These are phyloP conservation scores for Chloroceryle aenea DNA, from an alignment of 2,113 vertebrate genomes.

Conservation along the genomic window DNA sequence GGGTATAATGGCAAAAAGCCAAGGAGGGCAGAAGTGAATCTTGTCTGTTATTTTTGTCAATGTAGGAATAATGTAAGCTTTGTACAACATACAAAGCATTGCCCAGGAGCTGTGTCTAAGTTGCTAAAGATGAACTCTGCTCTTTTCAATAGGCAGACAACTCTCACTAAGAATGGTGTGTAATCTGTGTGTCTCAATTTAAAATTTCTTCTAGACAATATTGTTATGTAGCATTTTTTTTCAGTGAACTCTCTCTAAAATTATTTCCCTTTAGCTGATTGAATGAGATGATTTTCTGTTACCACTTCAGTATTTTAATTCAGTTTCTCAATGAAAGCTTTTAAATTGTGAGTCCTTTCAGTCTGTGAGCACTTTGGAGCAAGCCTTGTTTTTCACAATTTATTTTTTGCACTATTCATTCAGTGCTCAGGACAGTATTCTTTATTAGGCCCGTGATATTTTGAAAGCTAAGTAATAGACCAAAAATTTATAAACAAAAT, in stretches of 20 bases:
- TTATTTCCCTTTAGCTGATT: not conserved
- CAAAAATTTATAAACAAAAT: not conserved
- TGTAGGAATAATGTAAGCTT: conserved; percentile 31
- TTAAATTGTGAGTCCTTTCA: not conserved
- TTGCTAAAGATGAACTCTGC: not conserved
- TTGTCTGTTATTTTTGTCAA: conserved; percentile 32
- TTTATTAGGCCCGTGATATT: not conserved
- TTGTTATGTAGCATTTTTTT: not conserved
- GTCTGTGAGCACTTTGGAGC: not conserved
- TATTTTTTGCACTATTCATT: not conserved
- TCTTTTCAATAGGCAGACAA: not conserved
- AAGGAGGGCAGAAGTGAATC: not conserved
- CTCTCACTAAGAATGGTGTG: not conserved
- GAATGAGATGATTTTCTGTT: not conserved
- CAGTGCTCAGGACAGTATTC: not conserved
- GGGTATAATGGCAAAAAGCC: conserved; percentile 42
- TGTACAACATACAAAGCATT: not conserved
- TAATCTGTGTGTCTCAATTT: not conserved
- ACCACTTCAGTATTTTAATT: not conserved
- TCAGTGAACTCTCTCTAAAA: not conserved
- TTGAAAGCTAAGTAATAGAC: not conserved
- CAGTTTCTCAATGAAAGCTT: not conserved
- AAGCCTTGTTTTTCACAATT: not conserved
- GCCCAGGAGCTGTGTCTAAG: not conserved
- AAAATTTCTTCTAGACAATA: not conserved